A percentile compares a stretch with the other conserved stretches of the same genome.
Evolutionary conservation across 2,113 vertebrate genomes (phyloP).

Genomic region (Pangasianodon hypophthalmus): DNA sequence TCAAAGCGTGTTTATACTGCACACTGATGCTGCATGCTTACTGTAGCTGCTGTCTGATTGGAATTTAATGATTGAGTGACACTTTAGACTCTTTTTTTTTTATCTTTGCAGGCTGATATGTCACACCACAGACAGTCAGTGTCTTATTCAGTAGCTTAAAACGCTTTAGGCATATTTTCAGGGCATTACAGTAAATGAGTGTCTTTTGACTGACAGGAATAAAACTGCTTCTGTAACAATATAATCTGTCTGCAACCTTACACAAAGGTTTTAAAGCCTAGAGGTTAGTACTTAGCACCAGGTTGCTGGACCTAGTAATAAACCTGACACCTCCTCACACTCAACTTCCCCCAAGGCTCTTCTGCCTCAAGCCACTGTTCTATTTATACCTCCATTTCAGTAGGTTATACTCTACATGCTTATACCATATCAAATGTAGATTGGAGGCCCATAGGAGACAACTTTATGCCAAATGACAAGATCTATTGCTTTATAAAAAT

Average conservation of each 20-base stretch:
- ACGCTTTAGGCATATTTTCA: background rate
- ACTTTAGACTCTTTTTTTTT: background rate
- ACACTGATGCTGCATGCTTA: background rate
- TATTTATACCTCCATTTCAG: slow-evolving; percentile 48
- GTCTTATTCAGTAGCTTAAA: background rate
- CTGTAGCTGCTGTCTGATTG: background rate
- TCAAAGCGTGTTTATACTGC: background rate
- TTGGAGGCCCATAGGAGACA: slow-evolving; percentile 20
- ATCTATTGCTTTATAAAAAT: slow-evolving; percentile 46
- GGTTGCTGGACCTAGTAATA: slow-evolving; percentile 22
- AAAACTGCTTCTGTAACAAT: background rate
- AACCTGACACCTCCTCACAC: slow-evolving; percentile 20
- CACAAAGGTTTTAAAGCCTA: background rate
- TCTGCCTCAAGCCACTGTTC: slow-evolving; percentile 18
- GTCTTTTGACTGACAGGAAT: background rate
- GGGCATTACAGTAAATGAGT: background rate
- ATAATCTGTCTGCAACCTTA: background rate
- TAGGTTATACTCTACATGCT: slow-evolving; percentile 12
- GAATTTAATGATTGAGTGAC: background rate
- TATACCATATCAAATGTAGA: slow-evolving; percentile 21
- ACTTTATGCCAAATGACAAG: slow-evolving; percentile 40
- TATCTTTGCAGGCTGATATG: background rate
- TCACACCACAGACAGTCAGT: background rate
- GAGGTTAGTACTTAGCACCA: background rate
- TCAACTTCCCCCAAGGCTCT: slow-evolving; percentile 5